Base-by-base conservation (phyloP, 2,113 vertebrate species). In the Corythornis cristatus region DNA sequence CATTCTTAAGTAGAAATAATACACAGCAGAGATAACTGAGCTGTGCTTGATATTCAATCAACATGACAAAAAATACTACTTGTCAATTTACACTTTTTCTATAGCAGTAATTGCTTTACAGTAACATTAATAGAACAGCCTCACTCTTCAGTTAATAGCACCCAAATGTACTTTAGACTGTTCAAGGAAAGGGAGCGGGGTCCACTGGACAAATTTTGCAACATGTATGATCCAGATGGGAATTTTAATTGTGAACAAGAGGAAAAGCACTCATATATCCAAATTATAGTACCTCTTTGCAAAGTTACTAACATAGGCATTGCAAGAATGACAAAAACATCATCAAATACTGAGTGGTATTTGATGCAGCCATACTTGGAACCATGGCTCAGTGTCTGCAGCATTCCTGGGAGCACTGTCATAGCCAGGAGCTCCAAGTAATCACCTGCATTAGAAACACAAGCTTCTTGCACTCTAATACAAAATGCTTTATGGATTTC, bases 171-270 rank as follows among this genome's bases (percentile, higher is more conserved):
- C 46, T 79, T 45, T 4, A 57, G 20, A 35, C 5, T 29, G 8
- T 12, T 50, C 45, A 68, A n/a, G 31, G 28, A 73, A 82, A 11
- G 40, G n/a, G 6, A 77, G 33, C 2, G 15, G 84, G 57, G 46
- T 53, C 22, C 25, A 7, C 22, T 56, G 35, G 21, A 60, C 23
- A 46, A 77, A 56, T 10, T 46, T 40, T 19, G 23, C 25, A 71
- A 67, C 3, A 6, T 9, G 37, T 18, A 29, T 12, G 22, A 23
- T 22, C 46, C 29, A 66, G 1, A 0, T 2, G 7, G 10, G 37
- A 58, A 57, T 84, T 66, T 37, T 35, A 67, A 56, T 2, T 53
- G n/a, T n/a, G 66, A 82, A 29, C n/a, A 40, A 26, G 10, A 62
- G 12, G 33, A 31, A 12, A 92, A 54, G 14, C 61, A 35, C 18